These are phyloP conservation scores for Cheilosia urbana DNA, from an alignment of 2,888 invertebrate species.

Conservation along the genomic window DNA sequence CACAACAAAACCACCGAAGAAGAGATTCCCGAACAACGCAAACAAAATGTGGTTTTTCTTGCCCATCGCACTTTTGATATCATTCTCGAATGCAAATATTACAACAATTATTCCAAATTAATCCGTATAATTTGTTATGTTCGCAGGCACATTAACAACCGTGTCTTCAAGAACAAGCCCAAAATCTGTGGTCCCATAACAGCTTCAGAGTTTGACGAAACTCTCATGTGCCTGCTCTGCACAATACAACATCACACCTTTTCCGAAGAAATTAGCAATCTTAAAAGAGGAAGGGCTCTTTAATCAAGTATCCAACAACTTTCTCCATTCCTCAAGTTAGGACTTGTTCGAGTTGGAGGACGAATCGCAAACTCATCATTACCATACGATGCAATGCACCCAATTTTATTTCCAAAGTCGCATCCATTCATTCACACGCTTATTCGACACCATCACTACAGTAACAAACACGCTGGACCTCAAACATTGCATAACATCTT, in stretches of 20 bases:
- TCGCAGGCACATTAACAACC: conserved; percentile 26
- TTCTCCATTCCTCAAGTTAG: conserved; percentile 14
- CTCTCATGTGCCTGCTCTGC: background rate
- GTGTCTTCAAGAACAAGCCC: conserved; percentile 5
- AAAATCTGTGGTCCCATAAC: conserved; percentile 16
- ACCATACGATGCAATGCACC: conserved; percentile 28
- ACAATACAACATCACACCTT: conserved; percentile 25
- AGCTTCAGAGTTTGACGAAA: conserved; percentile 24
- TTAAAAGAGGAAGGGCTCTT: background rate
- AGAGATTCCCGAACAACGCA: no score
- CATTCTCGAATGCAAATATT: no score
- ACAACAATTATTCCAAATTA: background rate
- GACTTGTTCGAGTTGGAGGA: conserved; percentile 38
- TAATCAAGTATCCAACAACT: background rate
- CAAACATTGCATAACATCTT: conserved; percentile 35
- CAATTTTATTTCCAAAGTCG: conserved; percentile 20
- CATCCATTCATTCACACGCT: conserved; percentile 21
- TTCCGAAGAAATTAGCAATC: conserved; percentile 3
- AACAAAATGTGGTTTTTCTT: no score
- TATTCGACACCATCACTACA: conserved; percentile 13
- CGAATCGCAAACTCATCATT: background rate
- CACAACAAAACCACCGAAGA: no score
- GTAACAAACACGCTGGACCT: conserved; percentile 1
- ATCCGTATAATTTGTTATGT: conserved; percentile 11
- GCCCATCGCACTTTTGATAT: no score